Evolutionary conservation across 2,888 invertebrate genomes (phyloP).

Genomic region (Acrocyrtus sp.): DNA sequence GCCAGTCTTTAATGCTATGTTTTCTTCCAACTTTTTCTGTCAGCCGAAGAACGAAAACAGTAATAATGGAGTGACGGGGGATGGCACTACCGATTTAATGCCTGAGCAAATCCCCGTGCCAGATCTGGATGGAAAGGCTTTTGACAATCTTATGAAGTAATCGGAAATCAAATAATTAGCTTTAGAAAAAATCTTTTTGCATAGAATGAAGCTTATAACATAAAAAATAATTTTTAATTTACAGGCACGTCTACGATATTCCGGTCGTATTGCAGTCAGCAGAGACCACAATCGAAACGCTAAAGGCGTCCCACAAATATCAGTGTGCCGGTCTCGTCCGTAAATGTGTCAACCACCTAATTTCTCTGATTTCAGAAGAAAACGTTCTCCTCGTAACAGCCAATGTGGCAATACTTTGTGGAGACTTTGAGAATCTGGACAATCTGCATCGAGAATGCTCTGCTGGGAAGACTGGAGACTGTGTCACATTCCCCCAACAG

Average conservation of each 20-base stretch:
- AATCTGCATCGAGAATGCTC: slow-evolving; percentile 32
- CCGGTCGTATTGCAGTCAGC: slow-evolving; percentile 73
- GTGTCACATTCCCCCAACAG: slow-evolving; percentile 34
- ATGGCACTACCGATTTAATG: background rate
- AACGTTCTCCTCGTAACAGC: slow-evolving; percentile 76
- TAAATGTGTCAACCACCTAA: slow-evolving; percentile 75
- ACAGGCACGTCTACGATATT: slow-evolving; percentile 75
- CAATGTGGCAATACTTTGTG: slow-evolving; percentile 65
- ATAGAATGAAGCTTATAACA: background rate
- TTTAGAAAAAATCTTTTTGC: too few relatives aligned
- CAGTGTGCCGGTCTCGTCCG: slow-evolving; percentile 77
- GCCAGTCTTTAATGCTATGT: slow-evolving; percentile 74
- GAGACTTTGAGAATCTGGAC: slow-evolving; percentile 61
- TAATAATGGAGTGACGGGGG: background rate
- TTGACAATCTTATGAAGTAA: slow-evolving; percentile 74
- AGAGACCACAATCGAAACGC: slow-evolving; percentile 75
- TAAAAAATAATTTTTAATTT: slow-evolving; percentile 24
- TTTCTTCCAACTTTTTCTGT: slow-evolving; percentile 68
- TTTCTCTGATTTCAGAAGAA: slow-evolving; percentile 72
- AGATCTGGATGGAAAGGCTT: slow-evolving; percentile 75
- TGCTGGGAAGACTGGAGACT: background rate
- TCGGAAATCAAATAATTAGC: slow-evolving; percentile 11
- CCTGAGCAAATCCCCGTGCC: slow-evolving; percentile 68
- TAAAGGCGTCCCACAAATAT: slow-evolving; percentile 80
- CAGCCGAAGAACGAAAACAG: slow-evolving; percentile 65